These are phyloP conservation scores for Pinctada fucata DNA, from an alignment of 2,888 invertebrate species.

Conservation along the genomic window DNA sequence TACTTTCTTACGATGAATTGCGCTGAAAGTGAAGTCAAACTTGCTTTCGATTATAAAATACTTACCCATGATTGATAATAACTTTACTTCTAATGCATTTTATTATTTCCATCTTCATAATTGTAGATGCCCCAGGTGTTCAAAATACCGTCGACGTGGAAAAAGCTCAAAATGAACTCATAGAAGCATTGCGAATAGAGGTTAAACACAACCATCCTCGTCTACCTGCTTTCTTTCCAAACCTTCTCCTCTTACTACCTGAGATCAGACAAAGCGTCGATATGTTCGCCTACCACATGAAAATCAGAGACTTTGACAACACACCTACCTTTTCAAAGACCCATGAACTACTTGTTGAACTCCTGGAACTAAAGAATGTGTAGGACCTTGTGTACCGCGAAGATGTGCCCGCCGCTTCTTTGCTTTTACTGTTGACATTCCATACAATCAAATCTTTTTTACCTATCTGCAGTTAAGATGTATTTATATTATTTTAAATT, in stretches of 20 bases:
- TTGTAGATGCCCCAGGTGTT: conserved; percentile 56
- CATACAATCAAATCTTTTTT: too few species aligned
- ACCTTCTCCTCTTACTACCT: conserved; percentile 64
- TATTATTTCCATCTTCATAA: not conserved
- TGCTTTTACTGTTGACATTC: too few species aligned
- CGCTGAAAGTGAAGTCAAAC: too few species aligned
- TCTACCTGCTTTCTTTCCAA: conserved; percentile 60
- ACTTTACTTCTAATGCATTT: too few species aligned
- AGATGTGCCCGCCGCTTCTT: too few species aligned
- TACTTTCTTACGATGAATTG: too few species aligned
- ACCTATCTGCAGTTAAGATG: too few species aligned
- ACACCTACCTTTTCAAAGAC: conserved; percentile 54
- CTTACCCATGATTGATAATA: too few species aligned
- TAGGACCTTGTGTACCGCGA: too few species aligned
- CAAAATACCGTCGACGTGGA: conserved; percentile 52
- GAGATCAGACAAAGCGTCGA: conserved; percentile 65
- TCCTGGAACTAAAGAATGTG: conserved; percentile 55
- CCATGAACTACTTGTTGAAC: conserved; percentile 63
- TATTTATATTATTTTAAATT: too few species aligned
- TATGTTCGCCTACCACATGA: conserved; percentile 60
- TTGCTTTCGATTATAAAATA: too few species aligned
- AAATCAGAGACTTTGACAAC: conserved; percentile 54
- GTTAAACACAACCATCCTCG: conserved; percentile 70
- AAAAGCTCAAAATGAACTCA: conserved; percentile 59
- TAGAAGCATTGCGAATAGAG: conserved; percentile 65